Percentiles rank a stretch among this genome's conserved stretches.
Conservation (phyloP, 2,888 invertebrate genomes). For the Elysia crispata region DNA sequence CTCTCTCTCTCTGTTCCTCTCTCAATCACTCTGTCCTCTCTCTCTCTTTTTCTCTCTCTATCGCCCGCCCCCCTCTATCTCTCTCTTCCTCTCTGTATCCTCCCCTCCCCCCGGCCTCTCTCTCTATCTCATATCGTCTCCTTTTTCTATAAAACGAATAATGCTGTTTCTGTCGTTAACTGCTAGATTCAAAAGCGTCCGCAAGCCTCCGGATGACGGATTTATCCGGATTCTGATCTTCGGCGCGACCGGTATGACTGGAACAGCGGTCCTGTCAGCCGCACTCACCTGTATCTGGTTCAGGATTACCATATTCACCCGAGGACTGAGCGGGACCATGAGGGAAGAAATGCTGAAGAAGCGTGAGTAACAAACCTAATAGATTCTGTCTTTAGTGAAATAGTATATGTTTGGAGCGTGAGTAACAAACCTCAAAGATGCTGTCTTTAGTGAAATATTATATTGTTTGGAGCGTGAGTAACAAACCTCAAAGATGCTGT, state of each 20-base stretch:
- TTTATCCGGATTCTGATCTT: conserved; percentile 40
- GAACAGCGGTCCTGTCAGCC: conserved; percentile 33
- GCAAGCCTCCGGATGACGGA: no score
- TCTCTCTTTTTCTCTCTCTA: not conserved
- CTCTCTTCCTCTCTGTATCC: no score
- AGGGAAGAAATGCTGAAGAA: conserved; percentile 25
- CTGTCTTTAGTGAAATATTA: no score
- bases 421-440: no score
- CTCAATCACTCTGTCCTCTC: not conserved
- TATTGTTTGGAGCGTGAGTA: no score
- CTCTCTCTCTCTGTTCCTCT: no score
- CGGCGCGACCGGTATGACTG: conserved; percentile 41
- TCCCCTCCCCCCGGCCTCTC: not conserved
- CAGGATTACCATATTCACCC: conserved; percentile 33
- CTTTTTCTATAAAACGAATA: not conserved
- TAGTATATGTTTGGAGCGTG: no score
- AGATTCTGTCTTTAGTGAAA: no score
- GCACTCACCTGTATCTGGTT: conserved; percentile 42
- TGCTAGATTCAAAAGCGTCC: not conserved
- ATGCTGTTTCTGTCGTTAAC: not conserved
- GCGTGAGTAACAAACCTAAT: conserved; percentile 29
- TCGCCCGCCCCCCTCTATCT: no score
- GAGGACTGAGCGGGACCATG: not conserved
- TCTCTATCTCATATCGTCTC: not conserved
- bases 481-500: no score